phyloP scores from a whole-genome alignment of 2,888 invertebrate species.

The Hirtodrosophila confusa region DNA sequence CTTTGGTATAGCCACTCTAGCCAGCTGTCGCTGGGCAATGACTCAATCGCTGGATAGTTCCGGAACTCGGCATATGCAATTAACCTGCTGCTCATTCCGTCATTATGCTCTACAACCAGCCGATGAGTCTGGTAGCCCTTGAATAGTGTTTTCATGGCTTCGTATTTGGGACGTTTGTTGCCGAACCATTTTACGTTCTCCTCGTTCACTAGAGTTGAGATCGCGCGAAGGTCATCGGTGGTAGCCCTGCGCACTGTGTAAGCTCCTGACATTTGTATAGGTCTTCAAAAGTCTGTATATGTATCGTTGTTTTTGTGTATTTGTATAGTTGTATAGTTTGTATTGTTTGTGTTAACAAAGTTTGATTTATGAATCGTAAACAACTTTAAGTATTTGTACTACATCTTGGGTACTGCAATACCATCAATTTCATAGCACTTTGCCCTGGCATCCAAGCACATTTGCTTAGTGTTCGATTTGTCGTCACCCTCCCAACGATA shows the following conservation, averaged over 20 bases:
- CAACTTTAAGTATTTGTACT: conserved; percentile 1
- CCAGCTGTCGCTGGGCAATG: conserved; percentile 71
- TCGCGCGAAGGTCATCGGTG: conserved; percentile 20
- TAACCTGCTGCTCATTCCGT: background rate
- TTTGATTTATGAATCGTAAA: conserved; percentile 19
- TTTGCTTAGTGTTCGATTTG: conserved; percentile 4
- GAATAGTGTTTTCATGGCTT: conserved; percentile 45
- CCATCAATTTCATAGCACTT: conserved; percentile 70
- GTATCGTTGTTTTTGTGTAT: background rate
- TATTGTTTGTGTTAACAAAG: background rate
- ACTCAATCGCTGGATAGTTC: conserved; percentile 65
- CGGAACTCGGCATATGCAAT: conserved; percentile 78
- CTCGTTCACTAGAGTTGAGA: conserved; percentile 27
- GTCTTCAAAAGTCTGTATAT: background rate
- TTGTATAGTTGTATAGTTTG: conserved; percentile 1
- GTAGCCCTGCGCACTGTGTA: conserved; percentile 52
- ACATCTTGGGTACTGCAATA: conserved; percentile 17
- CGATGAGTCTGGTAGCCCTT: conserved; percentile 64
- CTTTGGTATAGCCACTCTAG: conserved; percentile 67
- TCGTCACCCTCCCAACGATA: conserved; percentile 61
- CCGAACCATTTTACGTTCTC: conserved; percentile 46
- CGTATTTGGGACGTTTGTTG: conserved; percentile 52
- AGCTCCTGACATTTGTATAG: conserved; percentile 13
- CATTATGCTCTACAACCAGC: conserved; percentile 43
- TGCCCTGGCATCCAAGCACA: conserved; percentile 42